These are phyloP conservation scores for Nysson spinosus DNA, from an alignment of 2,888 invertebrate species.

Conservation along the genomic window DNA sequence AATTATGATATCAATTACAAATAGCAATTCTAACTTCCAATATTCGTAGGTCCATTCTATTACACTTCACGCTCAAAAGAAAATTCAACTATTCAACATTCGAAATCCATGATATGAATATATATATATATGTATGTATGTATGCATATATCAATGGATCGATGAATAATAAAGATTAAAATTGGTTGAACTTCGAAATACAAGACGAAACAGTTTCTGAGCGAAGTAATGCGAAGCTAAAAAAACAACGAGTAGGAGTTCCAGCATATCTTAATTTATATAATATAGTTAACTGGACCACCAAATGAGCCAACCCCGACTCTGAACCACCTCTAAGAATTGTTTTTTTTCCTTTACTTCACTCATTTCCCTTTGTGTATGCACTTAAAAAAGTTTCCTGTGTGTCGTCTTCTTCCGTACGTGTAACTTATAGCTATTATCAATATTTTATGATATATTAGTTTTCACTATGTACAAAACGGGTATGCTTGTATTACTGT, in stretches of 20 bases:
- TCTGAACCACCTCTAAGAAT: slow-evolving; percentile 59
- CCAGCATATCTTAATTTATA: slow-evolving; percentile 68
- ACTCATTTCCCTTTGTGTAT: slow-evolving; percentile 52
- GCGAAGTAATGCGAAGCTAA: slow-evolving; percentile 18
- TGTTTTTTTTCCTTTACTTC: slow-evolving; percentile 43
- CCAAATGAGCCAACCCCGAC: slow-evolving; percentile 64
- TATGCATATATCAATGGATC: slow-evolving; percentile 52
- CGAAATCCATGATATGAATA: slow-evolving; percentile 2
- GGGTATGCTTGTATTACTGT: slow-evolving; percentile 61
- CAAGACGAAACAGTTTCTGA: slow-evolving; percentile 21
- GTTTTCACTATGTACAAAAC: slow-evolving; percentile 71
- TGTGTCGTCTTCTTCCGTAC: slow-evolving; percentile 38
- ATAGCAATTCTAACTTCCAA: slow-evolving; percentile 22
- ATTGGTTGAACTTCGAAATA: slow-evolving; percentile 31
- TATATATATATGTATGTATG: no score
- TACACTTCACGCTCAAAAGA: slow-evolving; percentile 13
- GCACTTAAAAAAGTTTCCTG: slow-evolving; percentile 59
- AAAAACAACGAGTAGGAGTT: slow-evolving; percentile 63
- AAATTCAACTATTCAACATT: slow-evolving; percentile 5
- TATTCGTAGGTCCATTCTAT: slow-evolving; percentile 10
- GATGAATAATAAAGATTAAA: slow-evolving; percentile 33
- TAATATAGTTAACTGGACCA: slow-evolving; percentile 68
- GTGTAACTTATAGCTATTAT: slow-evolving; percentile 60
- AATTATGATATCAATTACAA: slow-evolving; percentile 30
- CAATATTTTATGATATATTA: slow-evolving; percentile 74